Percentiles rank a stretch among this genome's conserved stretches.
Conservation (phyloP, 2,113 vertebrate species). For the Microcebus jonahi region DNA sequence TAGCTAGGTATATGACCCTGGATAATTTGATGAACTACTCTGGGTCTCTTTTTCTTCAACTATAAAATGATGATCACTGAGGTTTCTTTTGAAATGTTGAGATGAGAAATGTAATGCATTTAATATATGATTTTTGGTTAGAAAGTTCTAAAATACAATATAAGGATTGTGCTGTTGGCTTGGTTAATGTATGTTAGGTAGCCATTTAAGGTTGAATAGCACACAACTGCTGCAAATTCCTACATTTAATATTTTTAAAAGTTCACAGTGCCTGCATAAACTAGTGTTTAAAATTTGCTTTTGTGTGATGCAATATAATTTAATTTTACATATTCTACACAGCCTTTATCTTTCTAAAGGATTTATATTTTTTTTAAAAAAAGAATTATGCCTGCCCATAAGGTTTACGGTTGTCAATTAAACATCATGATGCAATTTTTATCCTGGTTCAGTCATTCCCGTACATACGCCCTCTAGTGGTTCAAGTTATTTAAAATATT, state of each 20-base stretch:
- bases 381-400: background rate
- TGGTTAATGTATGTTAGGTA: background rate
- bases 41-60: background rate
- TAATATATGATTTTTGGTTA: background rate
- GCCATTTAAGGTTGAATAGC: background rate
- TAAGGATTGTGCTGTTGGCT: background rate
- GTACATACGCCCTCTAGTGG: constrained; percentile 73
- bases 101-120: background rate
- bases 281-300: constrained; percentile 2
- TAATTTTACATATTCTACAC: background rate
- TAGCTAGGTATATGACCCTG: background rate
- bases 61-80: background rate
- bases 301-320: constrained; percentile 3
- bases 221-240: background rate
- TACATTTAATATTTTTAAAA: background rate
- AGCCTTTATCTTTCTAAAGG: background rate
- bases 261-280: background rate
- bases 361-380: background rate
- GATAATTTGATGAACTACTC: background rate
- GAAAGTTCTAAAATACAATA: constrained; percentile 14
- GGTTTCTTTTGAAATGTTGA: background rate
- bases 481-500: constrained; percentile 27
- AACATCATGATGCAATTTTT: background rate
- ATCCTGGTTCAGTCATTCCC: background rate
- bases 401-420: background rate